Evolutionary conservation across 2,888 invertebrate genomes (phyloP).

Genomic region (Adelphocoris suturalis): DNA sequence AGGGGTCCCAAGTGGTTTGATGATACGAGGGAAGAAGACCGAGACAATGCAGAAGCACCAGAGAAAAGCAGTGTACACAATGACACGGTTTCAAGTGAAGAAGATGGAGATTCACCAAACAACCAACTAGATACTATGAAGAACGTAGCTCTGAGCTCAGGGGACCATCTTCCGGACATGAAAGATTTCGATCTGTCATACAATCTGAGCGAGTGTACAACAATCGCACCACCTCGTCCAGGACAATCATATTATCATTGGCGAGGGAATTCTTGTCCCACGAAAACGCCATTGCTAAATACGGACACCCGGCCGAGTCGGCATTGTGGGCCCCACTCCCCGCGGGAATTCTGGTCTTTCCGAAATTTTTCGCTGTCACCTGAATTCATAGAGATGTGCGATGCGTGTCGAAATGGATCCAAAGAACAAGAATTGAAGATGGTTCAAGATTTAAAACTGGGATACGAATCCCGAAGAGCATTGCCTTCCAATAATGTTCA

Average conservation of each 20-base stretch:
- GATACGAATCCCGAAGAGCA: background rate
- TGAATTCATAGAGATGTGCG: constrained; percentile 5
- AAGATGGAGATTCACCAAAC: background rate
- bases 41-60: background rate
- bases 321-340: background rate
- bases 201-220: constrained; percentile 1
- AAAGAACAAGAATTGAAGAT: background rate
- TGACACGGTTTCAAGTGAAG: background rate
- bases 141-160: background rate
- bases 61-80: background rate
- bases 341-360: constrained; percentile 30
- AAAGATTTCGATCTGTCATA: constrained; percentile 53
- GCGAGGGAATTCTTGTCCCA: background rate
- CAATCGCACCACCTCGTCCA: background rate
- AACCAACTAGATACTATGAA: background rate
- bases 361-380: constrained; percentile 34
- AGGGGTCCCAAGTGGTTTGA: background rate
- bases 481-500: background rate
- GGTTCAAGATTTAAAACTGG: background rate
- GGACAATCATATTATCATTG: constrained; percentile 12
- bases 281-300: constrained; percentile 45
- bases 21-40: background rate
- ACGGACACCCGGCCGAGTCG: constrained; percentile 16
- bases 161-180: constrained; percentile 57
- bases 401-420: background rate